phyloP scores from a whole-genome alignment of 2,888 invertebrate species.

The Asteroscopus sphinx region DNA sequence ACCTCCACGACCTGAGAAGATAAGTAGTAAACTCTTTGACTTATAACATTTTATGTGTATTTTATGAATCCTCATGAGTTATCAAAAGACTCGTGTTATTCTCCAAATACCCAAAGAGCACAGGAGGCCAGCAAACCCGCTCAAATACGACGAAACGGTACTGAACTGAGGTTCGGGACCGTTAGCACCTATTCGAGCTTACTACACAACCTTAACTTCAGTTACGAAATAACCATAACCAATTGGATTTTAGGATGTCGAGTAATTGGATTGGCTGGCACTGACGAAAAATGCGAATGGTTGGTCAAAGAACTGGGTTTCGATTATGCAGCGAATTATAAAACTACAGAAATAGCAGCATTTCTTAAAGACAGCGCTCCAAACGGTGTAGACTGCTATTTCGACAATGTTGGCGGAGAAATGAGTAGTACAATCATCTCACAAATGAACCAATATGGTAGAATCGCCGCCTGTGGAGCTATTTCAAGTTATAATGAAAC shows the following conservation, averaged over 20 bases:
- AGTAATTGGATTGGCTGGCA: conserved; percentile 93
- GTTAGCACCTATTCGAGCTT: no score
- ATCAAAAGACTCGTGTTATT: no score
- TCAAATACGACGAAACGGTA: no score
- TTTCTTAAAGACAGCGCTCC: conserved; percentile 91
- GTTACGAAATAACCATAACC: neutral
- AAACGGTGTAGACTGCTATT: conserved; percentile 93
- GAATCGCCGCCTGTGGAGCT: conserved; percentile 91
- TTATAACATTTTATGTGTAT: no score
- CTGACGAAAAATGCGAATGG: conserved; percentile 93
- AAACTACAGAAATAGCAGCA: conserved; percentile 87
- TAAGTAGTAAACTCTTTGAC: no score
- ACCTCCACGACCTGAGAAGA: no score
- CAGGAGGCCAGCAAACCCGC: no score
- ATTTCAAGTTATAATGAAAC: conserved; percentile 91
- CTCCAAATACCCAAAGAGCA: no score
- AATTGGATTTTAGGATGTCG: conserved; percentile 83
- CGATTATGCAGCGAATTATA: conserved; percentile 93
- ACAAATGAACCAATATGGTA: conserved; percentile 91
- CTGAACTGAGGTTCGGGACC: no score
- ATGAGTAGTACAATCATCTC: conserved; percentile 89
- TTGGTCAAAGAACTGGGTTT: conserved; percentile 91
- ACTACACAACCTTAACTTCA: no score
- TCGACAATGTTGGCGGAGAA: conserved; percentile 94
- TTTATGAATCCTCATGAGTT: no score